phyloP scores from a whole-genome alignment of 2,113 vertebrate species.

The Aptenodytes patagonicus region DNA sequence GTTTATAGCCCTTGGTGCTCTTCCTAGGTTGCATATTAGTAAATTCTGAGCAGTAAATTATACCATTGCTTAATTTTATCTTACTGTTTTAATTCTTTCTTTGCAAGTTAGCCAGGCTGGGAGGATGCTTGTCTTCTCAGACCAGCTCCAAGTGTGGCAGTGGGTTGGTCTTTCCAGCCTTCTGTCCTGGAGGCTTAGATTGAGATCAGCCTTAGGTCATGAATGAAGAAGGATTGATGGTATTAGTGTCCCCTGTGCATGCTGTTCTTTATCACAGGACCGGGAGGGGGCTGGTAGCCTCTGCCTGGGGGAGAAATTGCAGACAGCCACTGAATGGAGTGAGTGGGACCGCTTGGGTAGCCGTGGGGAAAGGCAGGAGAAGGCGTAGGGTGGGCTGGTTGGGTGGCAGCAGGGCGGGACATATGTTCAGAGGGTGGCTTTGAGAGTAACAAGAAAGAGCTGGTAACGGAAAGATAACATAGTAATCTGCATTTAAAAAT shows the following conservation, averaged over 20 bases:
- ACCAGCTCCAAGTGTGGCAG: not conserved
- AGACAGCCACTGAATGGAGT: not conserved
- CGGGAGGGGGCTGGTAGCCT: not conserved
- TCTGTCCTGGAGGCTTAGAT: not conserved
- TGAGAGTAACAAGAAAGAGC: not conserved
- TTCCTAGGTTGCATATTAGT: constrained; percentile 58
- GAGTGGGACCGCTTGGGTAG: not conserved
- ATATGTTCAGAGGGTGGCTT: not conserved
- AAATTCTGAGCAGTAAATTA: constrained; percentile 55
- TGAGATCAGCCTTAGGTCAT: not conserved
- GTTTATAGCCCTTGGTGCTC: constrained; percentile 57
- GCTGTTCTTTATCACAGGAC: not conserved
- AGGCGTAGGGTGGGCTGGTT: not conserved
- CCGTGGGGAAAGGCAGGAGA: not conserved
- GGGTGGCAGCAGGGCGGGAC: not conserved
- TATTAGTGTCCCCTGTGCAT: not conserved
- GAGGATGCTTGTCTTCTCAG: not conserved
- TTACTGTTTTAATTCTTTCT: constrained; percentile 34
- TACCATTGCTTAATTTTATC: constrained; percentile 47
- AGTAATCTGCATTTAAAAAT: not conserved
- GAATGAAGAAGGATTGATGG: not conserved
- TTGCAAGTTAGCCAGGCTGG: not conserved
- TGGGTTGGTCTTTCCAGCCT: not conserved
- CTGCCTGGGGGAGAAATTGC: not conserved
- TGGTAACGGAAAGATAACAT: not conserved